Conservation (phyloP, 2,113 vertebrate genomes). For the Lagopus leucura region DNA sequence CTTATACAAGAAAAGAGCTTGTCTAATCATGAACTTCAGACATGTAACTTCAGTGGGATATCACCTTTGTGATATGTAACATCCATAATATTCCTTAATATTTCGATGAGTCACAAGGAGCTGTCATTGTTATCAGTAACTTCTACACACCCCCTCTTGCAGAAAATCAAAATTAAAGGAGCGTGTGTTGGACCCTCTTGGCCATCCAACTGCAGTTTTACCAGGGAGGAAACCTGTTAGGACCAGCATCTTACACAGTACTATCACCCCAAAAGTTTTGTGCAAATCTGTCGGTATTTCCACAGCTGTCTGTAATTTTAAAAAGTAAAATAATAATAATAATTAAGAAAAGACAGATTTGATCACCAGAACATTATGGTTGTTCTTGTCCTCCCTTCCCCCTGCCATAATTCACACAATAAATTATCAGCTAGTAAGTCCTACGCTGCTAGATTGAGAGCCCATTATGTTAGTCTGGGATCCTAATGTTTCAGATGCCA, state of each 20-base stretch:
- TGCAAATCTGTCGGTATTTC: background rate
- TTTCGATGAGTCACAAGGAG: background rate
- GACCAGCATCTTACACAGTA: background rate
- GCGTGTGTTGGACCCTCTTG: background rate
- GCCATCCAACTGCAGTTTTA: background rate
- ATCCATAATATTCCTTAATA: background rate
- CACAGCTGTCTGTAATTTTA: background rate
- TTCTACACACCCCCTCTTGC: background rate
- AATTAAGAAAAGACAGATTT: background rate
- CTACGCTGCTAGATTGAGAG: background rate
- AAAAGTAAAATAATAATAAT: too few relatives aligned
- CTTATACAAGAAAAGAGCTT: background rate
- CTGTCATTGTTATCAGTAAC: background rate
- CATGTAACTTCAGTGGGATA: background rate
- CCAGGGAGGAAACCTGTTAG: background rate
- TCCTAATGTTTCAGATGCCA: background rate
- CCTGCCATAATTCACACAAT: background rate
- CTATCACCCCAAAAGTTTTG: background rate
- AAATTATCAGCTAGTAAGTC: background rate
- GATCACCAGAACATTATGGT: background rate
- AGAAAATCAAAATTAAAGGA: background rate
- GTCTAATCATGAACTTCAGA: background rate
- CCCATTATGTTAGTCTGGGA: background rate
- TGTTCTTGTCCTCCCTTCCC: background rate
- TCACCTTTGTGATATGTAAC: background rate